Conservation (phyloP, 2,888 invertebrate species). For the Ophion costatus region DNA sequence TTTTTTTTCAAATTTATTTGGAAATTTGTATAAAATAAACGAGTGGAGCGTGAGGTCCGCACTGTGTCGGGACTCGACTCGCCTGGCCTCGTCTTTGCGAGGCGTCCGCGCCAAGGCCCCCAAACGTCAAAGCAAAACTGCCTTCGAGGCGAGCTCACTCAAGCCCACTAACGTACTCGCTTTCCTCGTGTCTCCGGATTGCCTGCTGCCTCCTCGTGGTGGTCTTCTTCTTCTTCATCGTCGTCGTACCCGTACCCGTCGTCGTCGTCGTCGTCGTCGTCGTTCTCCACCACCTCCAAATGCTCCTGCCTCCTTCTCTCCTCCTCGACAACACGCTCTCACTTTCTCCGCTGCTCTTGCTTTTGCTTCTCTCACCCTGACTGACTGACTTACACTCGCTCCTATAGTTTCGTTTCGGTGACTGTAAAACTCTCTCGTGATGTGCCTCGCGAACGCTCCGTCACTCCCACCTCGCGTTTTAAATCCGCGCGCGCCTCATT, state of each 20-base stretch:
- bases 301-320: slow-evolving; percentile 38
- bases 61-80: slow-evolving; percentile 59
- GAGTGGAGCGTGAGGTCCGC: slow-evolving; percentile 39
- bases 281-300: slow-evolving; percentile 44
- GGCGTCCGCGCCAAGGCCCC: slow-evolving; percentile 58
- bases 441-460: slow-evolving; percentile 22
- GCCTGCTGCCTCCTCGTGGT: slow-evolving; percentile 30
- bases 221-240: slow-evolving; percentile 28
- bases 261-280: slow-evolving; percentile 40
- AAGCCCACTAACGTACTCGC: slow-evolving; percentile 41
- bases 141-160: slow-evolving; percentile 53
- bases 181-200: slow-evolving; percentile 37
- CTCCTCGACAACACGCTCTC: slow-evolving; percentile 62
- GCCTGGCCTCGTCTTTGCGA: slow-evolving; percentile 55
- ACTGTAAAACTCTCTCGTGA: slow-evolving; percentile 80
- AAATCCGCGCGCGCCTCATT: not conserved
- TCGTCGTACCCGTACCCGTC: slow-evolving; percentile 39
- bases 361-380: slow-evolving; percentile 77
- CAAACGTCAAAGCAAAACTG: slow-evolving; percentile 60
- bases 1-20: not conserved
- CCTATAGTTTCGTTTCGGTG: slow-evolving; percentile 81
- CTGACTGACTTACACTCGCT: slow-evolving; percentile 65
- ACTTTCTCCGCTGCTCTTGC: slow-evolving; percentile 76
- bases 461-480: slow-evolving; percentile 65
- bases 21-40: not conserved